Conservation (phyloP, 1,140 invertebrate genomes). For the Pogonus chalceus region DNA sequence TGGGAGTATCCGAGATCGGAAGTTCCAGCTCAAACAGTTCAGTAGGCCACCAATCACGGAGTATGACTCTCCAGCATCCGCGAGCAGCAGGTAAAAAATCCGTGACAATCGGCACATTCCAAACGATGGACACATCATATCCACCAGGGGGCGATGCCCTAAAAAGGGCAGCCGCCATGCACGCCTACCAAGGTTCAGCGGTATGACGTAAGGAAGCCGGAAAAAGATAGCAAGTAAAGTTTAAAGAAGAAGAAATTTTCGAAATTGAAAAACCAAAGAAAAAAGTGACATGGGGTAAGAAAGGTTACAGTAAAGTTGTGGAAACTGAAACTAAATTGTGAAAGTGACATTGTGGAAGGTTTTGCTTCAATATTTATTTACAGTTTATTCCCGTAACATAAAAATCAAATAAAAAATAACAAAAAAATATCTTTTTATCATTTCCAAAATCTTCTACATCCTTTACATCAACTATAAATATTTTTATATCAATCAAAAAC, state of each 20-base stretch:
- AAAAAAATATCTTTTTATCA: no score
- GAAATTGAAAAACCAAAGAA: not conserved
- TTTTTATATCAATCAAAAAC: no score
- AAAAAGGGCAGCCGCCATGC: not conserved
- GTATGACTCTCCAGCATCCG: slow-evolving; percentile 31
- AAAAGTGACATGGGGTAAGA: not conserved
- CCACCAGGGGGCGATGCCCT: not conserved
- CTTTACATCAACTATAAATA: no score
- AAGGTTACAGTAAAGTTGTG: slow-evolving; percentile 5
- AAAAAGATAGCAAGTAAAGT: slow-evolving; percentile 3
- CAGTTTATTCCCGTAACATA: no score
- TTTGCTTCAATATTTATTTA: no score
- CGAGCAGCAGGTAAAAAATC: slow-evolving; percentile 25
- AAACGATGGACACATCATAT: slow-evolving; percentile 14
- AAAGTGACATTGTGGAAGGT: not conserved
- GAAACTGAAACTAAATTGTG: slow-evolving; percentile 9
- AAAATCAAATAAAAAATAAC: no score
- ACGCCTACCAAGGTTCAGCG: not conserved
- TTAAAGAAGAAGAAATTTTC: not conserved
- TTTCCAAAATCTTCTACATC: no score
- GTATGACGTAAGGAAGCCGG: not conserved
- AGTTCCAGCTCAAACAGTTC: slow-evolving; percentile 31
- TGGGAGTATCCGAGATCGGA: slow-evolving; percentile 28
- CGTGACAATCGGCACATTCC: slow-evolving; percentile 32
- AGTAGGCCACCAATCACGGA: slow-evolving; percentile 19